Evolutionary conservation across 2,888 invertebrate species (phyloP), one percentile per base, ranked within the genome.

Genomic region (Eupithecia abbreviata): DNA sequence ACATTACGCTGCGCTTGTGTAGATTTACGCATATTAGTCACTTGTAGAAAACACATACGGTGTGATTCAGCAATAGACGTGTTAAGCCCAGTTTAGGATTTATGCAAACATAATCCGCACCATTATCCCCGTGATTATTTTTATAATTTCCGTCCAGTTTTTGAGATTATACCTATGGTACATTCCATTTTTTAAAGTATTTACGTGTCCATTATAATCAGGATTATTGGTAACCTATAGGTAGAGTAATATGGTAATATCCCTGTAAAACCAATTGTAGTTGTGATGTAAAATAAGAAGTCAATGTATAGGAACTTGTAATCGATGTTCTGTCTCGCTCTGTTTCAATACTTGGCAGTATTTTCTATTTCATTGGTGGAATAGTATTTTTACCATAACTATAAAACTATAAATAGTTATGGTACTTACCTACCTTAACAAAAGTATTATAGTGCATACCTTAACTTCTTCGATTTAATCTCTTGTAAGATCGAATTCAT

Each of bases 141-240:
- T 66, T 6, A 42, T 66, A 42, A 66, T 7, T 68, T 41, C 70
- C 70, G 70, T 70, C 70, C 70, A 49, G 10, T 42, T 66, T 66
- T 42, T 13, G 66, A 65, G 66, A 15, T 66, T 66, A 42, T 42
- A 58, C 3, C 4, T 62, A 66, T 43, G 10, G 12, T 30, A 71
- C 71, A 71, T 71, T 71, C 71, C 55, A 55, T 55, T 58, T 15
- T 42, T 62, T 62, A 30, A 51, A 30, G 4, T 62, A 12, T 62
- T 62, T 30, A 62, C 62, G 12, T 18, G 58, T 30, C 62, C 62
- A n/a, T 58, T 58, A 10, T 18, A 58, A 30, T 18, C 10, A 10
- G 18, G 18, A 18, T 3, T 18, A 10, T 30, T 62, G 30, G 62
- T 62, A 30, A 62, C 12, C 12, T 62, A 62, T 30, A 30, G 10